These are phyloP conservation scores for Conops quadrifasciatus DNA, from an alignment of 2,888 invertebrate genomes.

Conservation along the genomic window DNA sequence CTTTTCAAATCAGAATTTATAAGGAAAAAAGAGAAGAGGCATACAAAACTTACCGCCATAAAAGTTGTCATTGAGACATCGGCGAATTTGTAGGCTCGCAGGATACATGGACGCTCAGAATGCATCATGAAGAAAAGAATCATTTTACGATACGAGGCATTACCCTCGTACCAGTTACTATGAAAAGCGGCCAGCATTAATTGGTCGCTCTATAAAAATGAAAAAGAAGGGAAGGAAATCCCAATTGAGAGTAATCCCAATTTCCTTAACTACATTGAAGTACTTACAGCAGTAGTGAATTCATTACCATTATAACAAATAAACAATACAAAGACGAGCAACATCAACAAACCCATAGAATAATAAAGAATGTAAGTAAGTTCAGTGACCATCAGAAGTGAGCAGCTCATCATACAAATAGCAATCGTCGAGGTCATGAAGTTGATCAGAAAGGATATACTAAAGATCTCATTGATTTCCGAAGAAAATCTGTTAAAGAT, in stretches of 20 bases:
- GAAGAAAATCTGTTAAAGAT: conserved; percentile 42
- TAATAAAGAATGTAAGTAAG: conserved; percentile 47
- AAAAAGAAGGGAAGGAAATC: background rate
- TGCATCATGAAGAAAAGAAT: conserved; percentile 55
- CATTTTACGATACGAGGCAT: conserved; percentile 53
- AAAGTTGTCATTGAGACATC: conserved; percentile 56
- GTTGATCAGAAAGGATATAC: conserved; percentile 52
- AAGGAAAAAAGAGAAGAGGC: too few species aligned
- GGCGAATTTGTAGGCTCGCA: conserved; percentile 53
- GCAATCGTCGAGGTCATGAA: conserved; percentile 54
- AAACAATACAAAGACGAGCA: conserved; percentile 51
- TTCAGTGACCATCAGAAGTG: conserved; percentile 52
- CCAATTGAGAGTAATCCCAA: background rate
- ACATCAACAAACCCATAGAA: conserved; percentile 51
- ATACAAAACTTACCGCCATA: conserved; percentile 53
- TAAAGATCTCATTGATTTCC: conserved; percentile 53
- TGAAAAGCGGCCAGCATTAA: conserved; percentile 54
- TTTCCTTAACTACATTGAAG: background rate
- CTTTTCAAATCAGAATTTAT: too few species aligned
- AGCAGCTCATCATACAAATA: conserved; percentile 56
- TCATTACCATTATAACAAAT: conserved; percentile 56
- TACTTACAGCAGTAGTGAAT: conserved; percentile 52
- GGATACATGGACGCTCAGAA: conserved; percentile 46
- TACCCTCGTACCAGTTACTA: conserved; percentile 59
- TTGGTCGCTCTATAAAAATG: conserved; percentile 47